Evolutionary conservation across 2,888 invertebrate species (phyloP).

Genomic region (Ctenicera cuprea): DNA sequence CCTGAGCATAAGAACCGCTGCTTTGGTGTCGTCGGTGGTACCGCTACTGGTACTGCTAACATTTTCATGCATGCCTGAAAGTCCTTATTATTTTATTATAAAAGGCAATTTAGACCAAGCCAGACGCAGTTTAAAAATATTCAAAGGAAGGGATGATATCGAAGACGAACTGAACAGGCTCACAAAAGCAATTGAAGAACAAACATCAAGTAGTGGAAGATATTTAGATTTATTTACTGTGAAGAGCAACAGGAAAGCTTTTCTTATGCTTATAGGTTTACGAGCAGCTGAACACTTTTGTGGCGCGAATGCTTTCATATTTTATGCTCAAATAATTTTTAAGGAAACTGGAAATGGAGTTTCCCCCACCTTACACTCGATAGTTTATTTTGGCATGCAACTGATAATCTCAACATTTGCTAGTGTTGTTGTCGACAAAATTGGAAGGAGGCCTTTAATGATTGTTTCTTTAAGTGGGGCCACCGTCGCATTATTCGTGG

Average conservation of each 20-base stretch:
- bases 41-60: slow-evolving; percentile 76
- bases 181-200: slow-evolving; percentile 60
- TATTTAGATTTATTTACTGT: slow-evolving; percentile 75
- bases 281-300: slow-evolving; percentile 78
- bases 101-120: slow-evolving; percentile 71
- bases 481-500: slow-evolving; percentile 66
- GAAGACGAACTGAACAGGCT: slow-evolving; percentile 72
- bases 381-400: slow-evolving; percentile 76
- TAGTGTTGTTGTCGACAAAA: slow-evolving; percentile 76
- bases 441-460: slow-evolving; percentile 78
- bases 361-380: slow-evolving; percentile 74
- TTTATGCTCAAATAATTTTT: slow-evolving; percentile 79
- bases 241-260: slow-evolving; percentile 76
- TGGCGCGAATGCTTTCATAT: slow-evolving; percentile 77
- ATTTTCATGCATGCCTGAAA: slow-evolving; percentile 81
- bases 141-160: slow-evolving; percentile 73
- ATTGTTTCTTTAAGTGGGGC: slow-evolving; percentile 73
- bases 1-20: slow-evolving; percentile 74
- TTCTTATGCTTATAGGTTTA: slow-evolving; percentile 77
- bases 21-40: slow-evolving; percentile 75
- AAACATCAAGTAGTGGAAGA: slow-evolving; percentile 71
- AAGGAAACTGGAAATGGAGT: slow-evolving; percentile 69
- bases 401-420: slow-evolving; percentile 75
- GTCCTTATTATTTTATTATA: slow-evolving; percentile 73
- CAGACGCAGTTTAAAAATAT: slow-evolving; percentile 73